Conservation (phyloP, 2,888 invertebrate genomes). For the Catocala nupta region DNA sequence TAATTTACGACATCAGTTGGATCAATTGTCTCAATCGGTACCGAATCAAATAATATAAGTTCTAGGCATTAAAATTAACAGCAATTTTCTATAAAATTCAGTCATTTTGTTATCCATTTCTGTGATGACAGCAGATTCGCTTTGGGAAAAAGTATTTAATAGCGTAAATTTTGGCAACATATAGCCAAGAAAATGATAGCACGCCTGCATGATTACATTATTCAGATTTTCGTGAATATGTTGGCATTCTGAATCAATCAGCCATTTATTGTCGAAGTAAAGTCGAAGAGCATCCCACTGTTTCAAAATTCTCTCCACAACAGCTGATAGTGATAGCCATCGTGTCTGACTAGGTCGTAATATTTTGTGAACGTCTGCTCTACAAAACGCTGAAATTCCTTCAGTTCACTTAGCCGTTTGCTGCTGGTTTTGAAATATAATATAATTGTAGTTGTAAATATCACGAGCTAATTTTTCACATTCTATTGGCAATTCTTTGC, state of each 20-base stretch:
- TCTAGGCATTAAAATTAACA: neutral
- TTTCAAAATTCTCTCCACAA: slow-evolving; percentile 50
- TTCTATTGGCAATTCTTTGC: slow-evolving; percentile 29
- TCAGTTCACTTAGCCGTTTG: slow-evolving; percentile 16
- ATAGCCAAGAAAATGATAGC: slow-evolving; percentile 19
- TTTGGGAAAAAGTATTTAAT: slow-evolving; percentile 19
- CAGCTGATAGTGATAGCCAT: slow-evolving; percentile 48
- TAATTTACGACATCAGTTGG: neutral
- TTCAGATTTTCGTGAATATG: slow-evolving; percentile 11
- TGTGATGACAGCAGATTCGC: slow-evolving; percentile 15
- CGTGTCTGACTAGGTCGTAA: slow-evolving; percentile 37
- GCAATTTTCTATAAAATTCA: neutral
- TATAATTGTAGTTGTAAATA: slow-evolving; percentile 21
- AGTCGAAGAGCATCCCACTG: slow-evolving; percentile 53
- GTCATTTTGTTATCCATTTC: slow-evolving; percentile 12
- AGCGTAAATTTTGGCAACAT: slow-evolving; percentile 23
- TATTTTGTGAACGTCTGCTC: slow-evolving; percentile 38
- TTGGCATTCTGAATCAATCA: slow-evolving; percentile 12
- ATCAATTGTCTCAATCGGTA: neutral
- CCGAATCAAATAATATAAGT: neutral
- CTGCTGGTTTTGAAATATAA: slow-evolving; percentile 20
- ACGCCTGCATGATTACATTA: slow-evolving; percentile 14
- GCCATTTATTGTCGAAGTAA: slow-evolving; percentile 30
- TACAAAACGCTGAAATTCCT: slow-evolving; percentile 26
- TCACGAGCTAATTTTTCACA: slow-evolving; percentile 29